These are phyloP conservation scores for Girardinus metallicus DNA, from an alignment of 2,797 vertebrate species.

Conservation along the genomic window DNA sequence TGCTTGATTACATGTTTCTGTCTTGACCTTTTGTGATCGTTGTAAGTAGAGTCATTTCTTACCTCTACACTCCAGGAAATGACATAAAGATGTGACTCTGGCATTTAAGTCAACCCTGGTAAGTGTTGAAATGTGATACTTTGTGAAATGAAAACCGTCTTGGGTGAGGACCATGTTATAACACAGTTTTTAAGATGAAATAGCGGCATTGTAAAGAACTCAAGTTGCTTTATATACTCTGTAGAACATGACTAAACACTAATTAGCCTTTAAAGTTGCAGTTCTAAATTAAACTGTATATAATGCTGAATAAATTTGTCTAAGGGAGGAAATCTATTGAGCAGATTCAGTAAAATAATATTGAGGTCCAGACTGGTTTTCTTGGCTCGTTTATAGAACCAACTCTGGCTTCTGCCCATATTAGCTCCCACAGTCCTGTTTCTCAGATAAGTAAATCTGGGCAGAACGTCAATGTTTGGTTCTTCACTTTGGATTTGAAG, in stretches of 20 bases:
- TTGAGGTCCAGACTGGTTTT: neutral
- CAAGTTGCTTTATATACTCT: neutral
- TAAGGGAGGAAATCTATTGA: neutral
- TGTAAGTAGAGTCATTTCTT: conserved; percentile 14
- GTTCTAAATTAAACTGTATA: neutral
- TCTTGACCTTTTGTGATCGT: conserved; percentile 36
- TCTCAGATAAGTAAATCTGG: neutral
- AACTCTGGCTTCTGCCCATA: too few species aligned
- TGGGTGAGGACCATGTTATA: neutral
- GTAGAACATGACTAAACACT: neutral
- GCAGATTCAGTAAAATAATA: neutral
- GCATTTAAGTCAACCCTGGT: neutral
- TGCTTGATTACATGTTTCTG: conserved; percentile 37
- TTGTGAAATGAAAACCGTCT: neutral
- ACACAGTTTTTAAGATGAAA: neutral
- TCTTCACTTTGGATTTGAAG: neutral
- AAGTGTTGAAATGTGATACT: conserved; percentile 1
- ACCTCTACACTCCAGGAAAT: conserved; percentile 12
- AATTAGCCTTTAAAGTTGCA: neutral
- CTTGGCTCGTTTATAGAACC: neutral
- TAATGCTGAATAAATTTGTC: neutral
- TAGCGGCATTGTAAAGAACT: neutral
- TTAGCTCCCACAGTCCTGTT: neutral
- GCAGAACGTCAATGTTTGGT: neutral
- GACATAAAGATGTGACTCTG: conserved; percentile 10